These are phyloP conservation scores for Drosophila helvetica DNA, from an alignment of 2,888 invertebrate genomes.

Conservation along the genomic window DNA sequence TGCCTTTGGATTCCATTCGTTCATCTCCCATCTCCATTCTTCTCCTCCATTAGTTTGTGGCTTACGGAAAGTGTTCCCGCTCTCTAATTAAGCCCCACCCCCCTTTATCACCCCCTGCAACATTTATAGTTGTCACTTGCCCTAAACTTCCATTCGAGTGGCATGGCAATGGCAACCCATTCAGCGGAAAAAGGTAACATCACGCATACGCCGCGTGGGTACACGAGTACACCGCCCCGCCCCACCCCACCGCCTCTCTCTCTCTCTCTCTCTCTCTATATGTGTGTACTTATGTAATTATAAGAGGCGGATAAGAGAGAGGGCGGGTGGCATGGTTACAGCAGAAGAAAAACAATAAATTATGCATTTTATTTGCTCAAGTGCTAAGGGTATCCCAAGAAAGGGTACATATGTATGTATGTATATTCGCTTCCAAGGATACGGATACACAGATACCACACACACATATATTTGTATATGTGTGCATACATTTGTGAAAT, in stretches of 20 bases:
- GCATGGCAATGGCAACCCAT: slow-evolving; percentile 19
- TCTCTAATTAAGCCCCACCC: slow-evolving; percentile 64
- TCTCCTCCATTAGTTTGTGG: slow-evolving; percentile 59
- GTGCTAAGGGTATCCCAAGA: slow-evolving; percentile 36
- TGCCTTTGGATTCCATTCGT: slow-evolving; percentile 32
- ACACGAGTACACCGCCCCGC: too few species aligned
- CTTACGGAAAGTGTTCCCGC: slow-evolving; percentile 58
- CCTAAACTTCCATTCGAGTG: slow-evolving; percentile 20
- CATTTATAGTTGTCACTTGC: slow-evolving; percentile 51
- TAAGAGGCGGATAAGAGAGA: slow-evolving; percentile 49
- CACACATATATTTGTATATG: too few species aligned
- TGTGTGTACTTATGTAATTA: slow-evolving; percentile 58
- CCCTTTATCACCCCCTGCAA: slow-evolving; percentile 9
- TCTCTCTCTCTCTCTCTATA: slow-evolving; percentile 35
- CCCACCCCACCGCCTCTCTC: slow-evolving; percentile 33
- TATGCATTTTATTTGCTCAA: slow-evolving; percentile 65
- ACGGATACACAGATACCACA: slow-evolving; percentile 10
- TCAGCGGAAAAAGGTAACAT: slow-evolving; percentile 18
- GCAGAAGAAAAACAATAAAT: slow-evolving; percentile 59
- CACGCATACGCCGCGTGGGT: slow-evolving; percentile 59
- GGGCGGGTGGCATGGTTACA: slow-evolving; percentile 46
- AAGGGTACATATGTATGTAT: too few species aligned
- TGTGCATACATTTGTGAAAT: slow-evolving; percentile 54
- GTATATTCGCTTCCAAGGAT: too few species aligned
- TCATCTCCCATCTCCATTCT: slow-evolving; percentile 39